phyloP scores from a whole-genome alignment of 2,113 vertebrate genomes.

The Mesoclemmys tuberculata region DNA sequence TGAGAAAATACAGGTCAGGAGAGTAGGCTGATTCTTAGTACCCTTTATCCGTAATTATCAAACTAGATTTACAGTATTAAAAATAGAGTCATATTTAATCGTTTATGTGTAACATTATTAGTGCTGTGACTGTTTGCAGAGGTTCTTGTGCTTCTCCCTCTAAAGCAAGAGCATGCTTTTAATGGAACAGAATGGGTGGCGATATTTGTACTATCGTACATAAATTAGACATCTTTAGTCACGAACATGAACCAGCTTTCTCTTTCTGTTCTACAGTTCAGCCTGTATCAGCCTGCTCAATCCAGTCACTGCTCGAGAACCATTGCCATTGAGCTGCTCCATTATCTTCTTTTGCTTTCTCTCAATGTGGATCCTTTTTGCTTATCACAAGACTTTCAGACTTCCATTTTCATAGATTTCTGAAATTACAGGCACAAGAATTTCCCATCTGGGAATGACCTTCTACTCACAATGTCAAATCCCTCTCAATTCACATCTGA shows the following conservation, averaged over 20 bases:
- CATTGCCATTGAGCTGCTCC: neutral
- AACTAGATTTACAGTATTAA: too few species aligned
- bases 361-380: neutral
- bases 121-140: neutral
- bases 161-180: neutral
- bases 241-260: neutral
- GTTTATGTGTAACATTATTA: neutral
- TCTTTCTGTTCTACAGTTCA: neutral
- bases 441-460: neutral
- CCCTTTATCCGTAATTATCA: too few species aligned
- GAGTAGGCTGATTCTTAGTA: too few species aligned
- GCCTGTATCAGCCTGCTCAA: neutral
- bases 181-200: neutral
- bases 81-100: neutral
- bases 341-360: neutral
- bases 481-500: neutral
- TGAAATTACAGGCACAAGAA: neutral
- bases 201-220: neutral
- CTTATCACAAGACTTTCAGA: neutral
- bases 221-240: neutral
- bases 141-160: neutral
- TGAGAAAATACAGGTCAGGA: too few species aligned
- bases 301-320: neutral
- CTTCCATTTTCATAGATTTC: neutral
- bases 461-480: neutral